Conservation (phyloP, 2,797 vertebrate genomes). For the Siniperca undulata region DNA sequence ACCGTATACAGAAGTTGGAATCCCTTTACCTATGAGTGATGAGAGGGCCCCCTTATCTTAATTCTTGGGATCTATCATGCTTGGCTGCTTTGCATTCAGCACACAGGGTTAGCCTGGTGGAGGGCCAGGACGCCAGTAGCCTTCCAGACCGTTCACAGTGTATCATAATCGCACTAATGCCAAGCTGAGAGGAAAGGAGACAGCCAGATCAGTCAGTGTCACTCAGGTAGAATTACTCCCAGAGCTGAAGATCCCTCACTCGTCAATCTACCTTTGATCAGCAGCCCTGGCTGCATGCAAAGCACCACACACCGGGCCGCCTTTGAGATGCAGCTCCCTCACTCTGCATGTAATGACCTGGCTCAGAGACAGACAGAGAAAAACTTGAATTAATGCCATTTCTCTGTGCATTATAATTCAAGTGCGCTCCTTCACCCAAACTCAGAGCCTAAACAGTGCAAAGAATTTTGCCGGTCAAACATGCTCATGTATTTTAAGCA, state of each 20-base stretch:
- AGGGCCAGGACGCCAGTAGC: constrained; percentile 51
- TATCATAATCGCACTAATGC: constrained; percentile 66
- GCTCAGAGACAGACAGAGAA: constrained; percentile 38
- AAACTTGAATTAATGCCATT: constrained; percentile 56
- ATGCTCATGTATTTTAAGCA: constrained; percentile 16
- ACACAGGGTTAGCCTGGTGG: constrained; percentile 22
- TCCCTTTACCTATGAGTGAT: constrained; percentile 60
- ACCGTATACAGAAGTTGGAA: constrained; percentile 36
- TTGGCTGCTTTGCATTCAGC: constrained; percentile 63
- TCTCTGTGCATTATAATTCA: constrained; percentile 45
- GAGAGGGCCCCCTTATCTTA: constrained; percentile 35
- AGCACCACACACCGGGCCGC: constrained; percentile 21
- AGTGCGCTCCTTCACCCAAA: constrained; percentile 24
- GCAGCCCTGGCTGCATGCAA: constrained; percentile 63
- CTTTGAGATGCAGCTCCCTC: constrained; percentile 59
- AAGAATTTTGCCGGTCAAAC: constrained; percentile 37
- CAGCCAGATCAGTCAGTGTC: constrained; percentile 75
- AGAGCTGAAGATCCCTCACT: constrained; percentile 67
- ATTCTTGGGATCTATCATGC: constrained; percentile 49
- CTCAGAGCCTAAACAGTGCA: constrained; percentile 5
- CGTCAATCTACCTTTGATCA: constrained; percentile 73
- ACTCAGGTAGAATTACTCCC: constrained; percentile 74
- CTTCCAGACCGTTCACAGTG: constrained; percentile 43
- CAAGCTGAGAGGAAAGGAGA: constrained; percentile 61
- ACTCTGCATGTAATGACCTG: constrained; percentile 61